Evolutionary conservation across 2,797 vertebrate species (phyloP), one percentile per base, ranked within the genome.

Genomic region (Anolis apletophallus): DNA sequence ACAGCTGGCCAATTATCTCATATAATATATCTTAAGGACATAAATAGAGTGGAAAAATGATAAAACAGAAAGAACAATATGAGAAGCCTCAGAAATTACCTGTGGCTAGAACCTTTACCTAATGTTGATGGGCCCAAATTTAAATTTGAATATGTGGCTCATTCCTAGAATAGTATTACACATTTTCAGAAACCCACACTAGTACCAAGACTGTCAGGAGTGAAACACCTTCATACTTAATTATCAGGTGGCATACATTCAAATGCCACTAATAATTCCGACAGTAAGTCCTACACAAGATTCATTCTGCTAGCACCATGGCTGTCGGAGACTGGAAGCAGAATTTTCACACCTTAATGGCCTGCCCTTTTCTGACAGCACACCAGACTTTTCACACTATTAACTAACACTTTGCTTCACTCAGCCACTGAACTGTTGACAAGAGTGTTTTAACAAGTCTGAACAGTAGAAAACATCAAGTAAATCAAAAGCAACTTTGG

Each of bases 301-400:
- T 85, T 95, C 93, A 87, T 94, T 93, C 84, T 93, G 90, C 88
- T 90, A 92, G 85, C 83, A 85, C 74, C 16, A 73, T 81, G 84
- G 69, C 77, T 92, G 72, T 72, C 61, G 88, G 94, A 94, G 81
- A 90, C 0, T 87, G 87, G 85, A 93, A 94, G 91, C 54, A 68
- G 89, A 94, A 94, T 95, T 95, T 87, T 94, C 92, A 32, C 91
- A 96, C 94, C 90, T 95, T 96, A 96, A 96, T 96, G 92, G 90
- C 81, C 92, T 95, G 95, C 92, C 94, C 93, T 95, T 95, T 95
- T 90, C 93, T 95, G 93, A 96, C 91, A 96, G 93, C 94, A 94
- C 93, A 94, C 94, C 84, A 94, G 93, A 93, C 93, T 96, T 87
- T 95, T 96, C 95, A 94, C 93, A 94, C 93, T 94, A 80, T 95